phyloP scores from a whole-genome alignment of 2,113 vertebrate species.

The Odocoileus hemionus region DNA sequence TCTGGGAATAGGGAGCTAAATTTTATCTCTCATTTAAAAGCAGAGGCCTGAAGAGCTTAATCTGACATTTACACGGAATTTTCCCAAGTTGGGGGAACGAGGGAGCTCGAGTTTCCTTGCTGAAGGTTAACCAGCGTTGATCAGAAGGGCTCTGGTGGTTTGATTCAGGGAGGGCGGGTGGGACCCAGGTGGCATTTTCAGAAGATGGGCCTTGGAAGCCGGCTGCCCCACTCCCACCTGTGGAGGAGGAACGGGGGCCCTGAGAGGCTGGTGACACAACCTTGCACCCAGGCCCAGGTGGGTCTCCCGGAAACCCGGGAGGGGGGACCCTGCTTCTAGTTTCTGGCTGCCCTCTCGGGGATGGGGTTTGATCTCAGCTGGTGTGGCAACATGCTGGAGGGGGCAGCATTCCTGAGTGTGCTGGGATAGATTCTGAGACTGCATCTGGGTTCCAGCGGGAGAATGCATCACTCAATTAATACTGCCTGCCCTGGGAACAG shows the following conservation, averaged over 20 bases:
- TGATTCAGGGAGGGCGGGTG: neutral
- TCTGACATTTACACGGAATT: slow-evolving; percentile 52
- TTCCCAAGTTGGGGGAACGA: neutral
- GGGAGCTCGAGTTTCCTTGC: neutral
- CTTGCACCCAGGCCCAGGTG: too few species aligned
- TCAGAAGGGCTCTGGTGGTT: neutral
- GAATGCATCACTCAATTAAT: neutral
- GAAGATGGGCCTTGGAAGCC: neutral
- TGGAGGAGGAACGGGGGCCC: neutral
- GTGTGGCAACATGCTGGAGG: fast-evolving
- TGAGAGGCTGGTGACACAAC: neutral
- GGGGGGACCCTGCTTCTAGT: neutral
- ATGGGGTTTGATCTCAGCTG: neutral
- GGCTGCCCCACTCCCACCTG: neutral
- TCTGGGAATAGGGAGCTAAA: slow-evolving; percentile 69
- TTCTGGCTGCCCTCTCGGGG: neutral
- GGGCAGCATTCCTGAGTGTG: neutral
- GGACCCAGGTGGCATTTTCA: neutral
- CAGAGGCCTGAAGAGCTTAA: slow-evolving; percentile 39
- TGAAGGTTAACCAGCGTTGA: slow-evolving; percentile 2
- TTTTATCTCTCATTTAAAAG: slow-evolving; percentile 77
- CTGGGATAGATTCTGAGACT: neutral
- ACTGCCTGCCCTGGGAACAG: neutral
- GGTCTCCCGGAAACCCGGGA: neutral
- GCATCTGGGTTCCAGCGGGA: neutral